Percentiles rank a stretch among this genome's conserved stretches.
These are phyloP conservation scores for Caretta caretta DNA, from an alignment of 2,113 vertebrate species.

Conservation along the genomic window DNA sequence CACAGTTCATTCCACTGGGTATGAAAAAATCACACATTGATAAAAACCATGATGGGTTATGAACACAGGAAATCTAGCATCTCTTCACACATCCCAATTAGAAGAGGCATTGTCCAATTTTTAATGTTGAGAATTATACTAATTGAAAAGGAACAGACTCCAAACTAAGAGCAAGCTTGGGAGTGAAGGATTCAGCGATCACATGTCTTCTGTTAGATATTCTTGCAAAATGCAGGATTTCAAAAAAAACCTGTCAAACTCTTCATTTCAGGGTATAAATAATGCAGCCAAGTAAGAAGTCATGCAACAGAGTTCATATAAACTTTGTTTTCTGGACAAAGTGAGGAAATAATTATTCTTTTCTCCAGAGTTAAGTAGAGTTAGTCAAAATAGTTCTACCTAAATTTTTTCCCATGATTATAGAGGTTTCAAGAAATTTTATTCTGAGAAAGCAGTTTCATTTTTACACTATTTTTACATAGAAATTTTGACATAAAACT, in stretches of 20 bases:
- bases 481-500: background rate
- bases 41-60: background rate
- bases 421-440: too few species aligned
- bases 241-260: rapidly evolving
- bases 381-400: background rate
- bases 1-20: background rate
- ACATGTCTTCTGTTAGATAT: rapidly evolving
- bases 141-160: background rate
- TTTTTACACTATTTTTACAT: background rate
- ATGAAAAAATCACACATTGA: background rate
- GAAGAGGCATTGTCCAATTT: background rate
- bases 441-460: background rate
- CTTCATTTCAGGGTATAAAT: background rate
- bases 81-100: rapidly evolving
- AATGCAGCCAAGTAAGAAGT: rapidly evolving
- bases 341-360: background rate
- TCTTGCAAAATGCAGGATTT: background rate
- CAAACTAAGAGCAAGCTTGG: background rate
- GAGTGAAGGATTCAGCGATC: background rate
- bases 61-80: rapidly evolving
- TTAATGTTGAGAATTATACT: background rate
- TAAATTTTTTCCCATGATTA: background rate
- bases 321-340: background rate
- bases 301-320: background rate
- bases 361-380: background rate